Percentiles rank a stretch among this genome's conserved stretches.
phyloP scores from a whole-genome alignment of 2,113 vertebrate genomes.

The Gopherus evgoodei region DNA sequence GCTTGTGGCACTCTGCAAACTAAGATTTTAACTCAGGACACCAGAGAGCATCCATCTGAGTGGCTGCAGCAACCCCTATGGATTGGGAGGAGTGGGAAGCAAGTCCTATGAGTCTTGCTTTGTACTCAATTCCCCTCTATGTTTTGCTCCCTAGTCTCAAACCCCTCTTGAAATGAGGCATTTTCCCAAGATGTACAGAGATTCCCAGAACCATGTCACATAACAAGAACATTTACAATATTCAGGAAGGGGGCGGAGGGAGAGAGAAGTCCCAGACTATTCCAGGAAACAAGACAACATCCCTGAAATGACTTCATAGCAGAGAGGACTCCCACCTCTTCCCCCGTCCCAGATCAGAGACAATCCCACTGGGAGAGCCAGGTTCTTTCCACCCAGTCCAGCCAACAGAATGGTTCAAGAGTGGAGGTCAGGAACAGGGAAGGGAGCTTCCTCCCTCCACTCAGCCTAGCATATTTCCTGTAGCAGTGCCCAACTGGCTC shows the following conservation, averaged over 20 bases:
- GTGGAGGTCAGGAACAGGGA: background rate
- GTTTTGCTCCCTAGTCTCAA: slow-evolving; percentile 20
- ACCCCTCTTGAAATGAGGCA: slow-evolving; percentile 53
- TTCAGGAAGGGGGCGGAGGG: background rate
- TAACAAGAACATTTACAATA: background rate
- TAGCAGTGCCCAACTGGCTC: background rate
- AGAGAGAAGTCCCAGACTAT: slow-evolving; percentile 56
- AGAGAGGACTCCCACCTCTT: slow-evolving; percentile 43
- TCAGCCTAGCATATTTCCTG: slow-evolving; percentile 22
- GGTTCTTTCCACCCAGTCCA: background rate
- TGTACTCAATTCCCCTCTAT: slow-evolving; percentile 25
- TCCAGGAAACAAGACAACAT: slow-evolving; percentile 65
- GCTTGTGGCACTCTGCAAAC: accelerated
- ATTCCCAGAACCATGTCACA: slow-evolving; percentile 55
- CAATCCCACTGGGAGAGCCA: background rate
- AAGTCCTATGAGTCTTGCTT: accelerated
- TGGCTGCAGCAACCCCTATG: accelerated
- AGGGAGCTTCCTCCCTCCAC: background rate
- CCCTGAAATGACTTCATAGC: slow-evolving; percentile 59
- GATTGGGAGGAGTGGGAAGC: background rate
- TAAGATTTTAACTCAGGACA: background rate
- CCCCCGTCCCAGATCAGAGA: slow-evolving; percentile 60
- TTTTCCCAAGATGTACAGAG: slow-evolving; percentile 55
- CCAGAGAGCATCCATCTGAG: accelerated
- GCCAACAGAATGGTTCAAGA: background rate